phyloP scores from a whole-genome alignment of 2,113 vertebrate species.

The Heterocephalus glaber region DNA sequence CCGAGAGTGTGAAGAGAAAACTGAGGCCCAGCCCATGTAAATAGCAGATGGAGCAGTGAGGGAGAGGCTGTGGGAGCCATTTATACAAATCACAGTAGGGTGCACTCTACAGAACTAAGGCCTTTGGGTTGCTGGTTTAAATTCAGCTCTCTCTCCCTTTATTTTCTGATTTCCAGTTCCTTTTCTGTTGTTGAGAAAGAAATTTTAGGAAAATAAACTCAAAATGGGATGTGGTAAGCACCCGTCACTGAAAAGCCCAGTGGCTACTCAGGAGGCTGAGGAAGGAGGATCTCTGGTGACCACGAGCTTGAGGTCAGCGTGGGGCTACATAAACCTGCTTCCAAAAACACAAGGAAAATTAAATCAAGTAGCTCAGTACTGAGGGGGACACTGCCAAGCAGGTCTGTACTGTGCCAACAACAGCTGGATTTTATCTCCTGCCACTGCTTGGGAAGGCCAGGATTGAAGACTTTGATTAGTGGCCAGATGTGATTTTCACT shows the following conservation, averaged over 20 bases:
- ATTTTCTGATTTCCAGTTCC: neutral
- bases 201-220: neutral
- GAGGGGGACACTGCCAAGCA: neutral
- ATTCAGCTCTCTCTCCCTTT: neutral
- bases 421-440: neutral
- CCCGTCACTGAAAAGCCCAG: neutral
- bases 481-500: neutral
- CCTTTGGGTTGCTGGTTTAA: too few species aligned
- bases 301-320: neutral
- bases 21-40: neutral
- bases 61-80: neutral
- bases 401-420: too few species aligned
- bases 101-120: neutral
- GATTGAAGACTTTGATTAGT: neutral
- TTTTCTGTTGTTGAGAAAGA: slow-evolving; percentile 5
- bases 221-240: neutral
- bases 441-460: neutral
- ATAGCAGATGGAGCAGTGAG: neutral
- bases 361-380: neutral
- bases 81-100: too few species aligned
- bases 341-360: neutral
- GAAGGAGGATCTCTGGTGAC: neutral
- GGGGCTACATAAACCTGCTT: neutral
- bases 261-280: too few species aligned
- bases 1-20: neutral